A percentile compares a stretch with the other conserved stretches of the same genome.
phyloP scores from a whole-genome alignment of 2,113 vertebrate genomes.

The Paedocypris sp. region DNA sequence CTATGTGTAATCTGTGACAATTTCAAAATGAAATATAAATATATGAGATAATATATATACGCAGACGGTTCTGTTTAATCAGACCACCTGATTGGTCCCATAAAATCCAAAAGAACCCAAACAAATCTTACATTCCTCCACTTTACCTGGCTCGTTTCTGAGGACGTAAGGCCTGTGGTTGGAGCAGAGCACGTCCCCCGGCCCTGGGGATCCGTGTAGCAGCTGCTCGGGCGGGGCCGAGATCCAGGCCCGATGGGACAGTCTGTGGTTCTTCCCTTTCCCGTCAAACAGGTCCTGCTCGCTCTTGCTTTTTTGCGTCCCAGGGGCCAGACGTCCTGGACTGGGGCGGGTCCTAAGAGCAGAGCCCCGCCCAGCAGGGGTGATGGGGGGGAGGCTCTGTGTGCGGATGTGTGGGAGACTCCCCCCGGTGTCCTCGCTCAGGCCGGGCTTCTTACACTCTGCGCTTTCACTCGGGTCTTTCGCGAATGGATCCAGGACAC shows the following conservation, averaged over 20 bases:
- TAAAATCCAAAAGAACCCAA: background rate
- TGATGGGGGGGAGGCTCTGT: conserved; percentile 72
- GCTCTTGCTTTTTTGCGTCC: conserved; percentile 68
- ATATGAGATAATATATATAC: too few relatives aligned
- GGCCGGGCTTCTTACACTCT: conserved; percentile 54
- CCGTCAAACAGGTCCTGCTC: conserved; percentile 66
- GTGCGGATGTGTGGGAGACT: conserved; percentile 64
- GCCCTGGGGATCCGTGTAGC: conserved; percentile 46
- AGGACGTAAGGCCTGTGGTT: conserved; percentile 59
- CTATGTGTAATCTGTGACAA: too few relatives aligned
- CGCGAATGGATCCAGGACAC: conserved; percentile 55
- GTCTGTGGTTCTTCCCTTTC: conserved; percentile 49
- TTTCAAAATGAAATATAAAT: too few relatives aligned
- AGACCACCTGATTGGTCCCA: background rate
- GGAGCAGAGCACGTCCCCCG: conserved; percentile 49
- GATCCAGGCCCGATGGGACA: conserved; percentile 57
- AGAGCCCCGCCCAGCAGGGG: conserved; percentile 54
- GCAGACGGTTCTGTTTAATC: too few relatives aligned
- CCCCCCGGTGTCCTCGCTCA: conserved; percentile 51
- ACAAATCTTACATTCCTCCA: background rate
- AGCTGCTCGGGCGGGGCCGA: conserved; percentile 54
- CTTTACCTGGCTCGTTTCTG: conserved; percentile 66
- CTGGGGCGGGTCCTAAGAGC: conserved; percentile 45
- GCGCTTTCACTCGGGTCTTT: conserved; percentile 47
- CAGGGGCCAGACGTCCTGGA: conserved; percentile 46